A percentile compares a stretch with the other conserved stretches of the same genome.
Evolutionary conservation across 2,797 vertebrate species (phyloP).

Genomic region (Enteromius unitaeniatus): DNA sequence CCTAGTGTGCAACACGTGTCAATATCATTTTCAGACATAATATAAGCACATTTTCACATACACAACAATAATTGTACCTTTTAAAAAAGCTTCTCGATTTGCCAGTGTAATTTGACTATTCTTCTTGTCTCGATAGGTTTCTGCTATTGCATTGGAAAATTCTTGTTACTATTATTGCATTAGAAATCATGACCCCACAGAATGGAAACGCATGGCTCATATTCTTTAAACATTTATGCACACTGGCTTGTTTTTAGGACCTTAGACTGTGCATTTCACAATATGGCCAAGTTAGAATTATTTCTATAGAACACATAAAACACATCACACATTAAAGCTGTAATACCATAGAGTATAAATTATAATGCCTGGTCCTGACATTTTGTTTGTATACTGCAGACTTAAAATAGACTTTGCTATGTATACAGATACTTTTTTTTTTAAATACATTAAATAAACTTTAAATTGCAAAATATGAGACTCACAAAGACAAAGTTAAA

Average conservation of each 20-base stretch:
- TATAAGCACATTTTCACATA: constrained; percentile 14
- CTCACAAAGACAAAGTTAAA: constrained; percentile 25
- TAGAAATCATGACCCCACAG: constrained; percentile 17
- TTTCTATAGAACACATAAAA: background rate
- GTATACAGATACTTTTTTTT: background rate
- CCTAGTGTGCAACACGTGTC: background rate
- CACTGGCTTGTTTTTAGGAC: constrained; percentile 4
- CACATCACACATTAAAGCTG: constrained; percentile 11
- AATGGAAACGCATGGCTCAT: background rate
- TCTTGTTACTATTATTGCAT: constrained; percentile 31
- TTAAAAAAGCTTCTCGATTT: constrained; percentile 4
- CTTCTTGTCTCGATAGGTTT: background rate
- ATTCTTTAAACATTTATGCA: constrained; percentile 17
- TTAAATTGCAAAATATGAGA: background rate
- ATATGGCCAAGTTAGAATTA: constrained; percentile 10
- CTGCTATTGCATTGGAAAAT: constrained; percentile 34
- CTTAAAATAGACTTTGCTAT: constrained; percentile 29
- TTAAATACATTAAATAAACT: background rate
- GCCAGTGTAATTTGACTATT: background rate
- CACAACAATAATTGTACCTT: constrained; percentile 7
- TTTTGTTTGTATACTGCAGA: constrained; percentile 2
- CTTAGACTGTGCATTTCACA: constrained; percentile 9
- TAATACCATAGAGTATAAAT: constrained; percentile 4
- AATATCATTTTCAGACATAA: constrained; percentile 13
- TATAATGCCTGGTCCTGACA: background rate